Evolutionary conservation across 53 echinoderm and acorn worm species (phyloP), one percentile per base, ranked within the genome.

Genomic region (Astropecten irregularis): DNA sequence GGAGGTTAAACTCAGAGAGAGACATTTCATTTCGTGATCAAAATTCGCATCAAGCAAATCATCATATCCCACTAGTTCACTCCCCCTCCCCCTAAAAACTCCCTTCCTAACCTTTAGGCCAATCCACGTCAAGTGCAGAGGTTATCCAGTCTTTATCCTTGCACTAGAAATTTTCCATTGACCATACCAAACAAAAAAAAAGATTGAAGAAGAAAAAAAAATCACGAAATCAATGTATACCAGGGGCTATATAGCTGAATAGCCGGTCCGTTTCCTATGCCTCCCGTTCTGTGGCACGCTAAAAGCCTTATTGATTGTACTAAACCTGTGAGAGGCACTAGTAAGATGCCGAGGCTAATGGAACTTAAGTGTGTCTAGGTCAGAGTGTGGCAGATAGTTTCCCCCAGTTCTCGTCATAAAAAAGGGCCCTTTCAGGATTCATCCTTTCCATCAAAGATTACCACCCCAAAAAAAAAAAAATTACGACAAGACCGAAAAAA

Each of bases 281-380:
- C 61, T 61, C 59, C 40, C 13, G 9, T 62, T 46, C 79, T 62
- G 15, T 20, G 62, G 32, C 61, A 44, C 11, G 42, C 79, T 79
- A 79, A 79, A 79, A 79, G 79, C 79, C 79, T n/a, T 79, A 79
- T 79, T 79, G 79, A 79, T 79, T 62, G 44, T 46, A 14, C 44
- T 20, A 28, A 14, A 48, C 47, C 61, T 79, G 79, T 29, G 62
- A 58, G 39, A 76, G 39, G 57, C 76, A 58, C 76, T 21, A 27
- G 42, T 28, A 32, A 25, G 11, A 0, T 27, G 15, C 59, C 55
- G 21, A 60, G 6, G 61, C 61, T 79, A 79, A 79, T 79, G 79
- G 79, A 39, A 79, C 79, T 62, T 62, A 62, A 79, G 79, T 79
- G 62, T 79, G 79, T 48, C 60, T 79, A 79, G 79, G 79, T 79